phyloP scores from a whole-genome alignment of 2,888 invertebrate species.

The Aphodius sticticus region DNA sequence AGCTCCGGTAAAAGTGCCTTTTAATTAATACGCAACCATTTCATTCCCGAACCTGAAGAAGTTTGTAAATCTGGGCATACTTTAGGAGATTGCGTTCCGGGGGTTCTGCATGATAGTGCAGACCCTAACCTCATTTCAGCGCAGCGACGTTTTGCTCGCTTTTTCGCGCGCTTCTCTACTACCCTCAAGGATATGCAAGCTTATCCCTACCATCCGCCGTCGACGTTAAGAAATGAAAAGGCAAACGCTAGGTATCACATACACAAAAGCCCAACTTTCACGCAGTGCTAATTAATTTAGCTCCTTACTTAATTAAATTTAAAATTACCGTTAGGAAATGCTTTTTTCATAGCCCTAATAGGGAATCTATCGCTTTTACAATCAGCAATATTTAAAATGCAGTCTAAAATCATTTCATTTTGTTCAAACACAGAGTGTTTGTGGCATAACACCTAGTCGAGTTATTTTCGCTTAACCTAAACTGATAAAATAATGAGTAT shows the following conservation, averaged over 20 bases:
- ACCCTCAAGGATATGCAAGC: neutral
- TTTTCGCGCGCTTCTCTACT: neutral
- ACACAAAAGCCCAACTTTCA: neutral
- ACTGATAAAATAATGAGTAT: no score
- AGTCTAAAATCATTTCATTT: no score
- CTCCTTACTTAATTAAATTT: neutral
- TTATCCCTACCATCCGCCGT: neutral
- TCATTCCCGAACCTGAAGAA: neutral
- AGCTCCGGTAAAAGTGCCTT: neutral
- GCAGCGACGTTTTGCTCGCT: neutral
- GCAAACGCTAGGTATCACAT: neutral
- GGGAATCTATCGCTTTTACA: neutral
- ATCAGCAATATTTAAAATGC: no score
- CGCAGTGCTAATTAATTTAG: neutral
- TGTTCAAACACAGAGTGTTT: no score
- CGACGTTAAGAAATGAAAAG: neutral
- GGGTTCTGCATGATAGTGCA: slow-evolving; percentile 4
- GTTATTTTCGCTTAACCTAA: no score
- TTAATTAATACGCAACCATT: neutral
- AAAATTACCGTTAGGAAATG: neutral
- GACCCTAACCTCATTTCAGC: neutral
- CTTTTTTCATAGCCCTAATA: neutral
- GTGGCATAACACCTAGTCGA: no score
- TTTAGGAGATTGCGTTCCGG: neutral
- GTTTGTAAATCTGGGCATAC: slow-evolving; percentile 4